A percentile compares a stretch with the other conserved stretches of the same genome.
Conservation (phyloP, 2,113 vertebrate species). For the Isurus oxyrinchus region DNA sequence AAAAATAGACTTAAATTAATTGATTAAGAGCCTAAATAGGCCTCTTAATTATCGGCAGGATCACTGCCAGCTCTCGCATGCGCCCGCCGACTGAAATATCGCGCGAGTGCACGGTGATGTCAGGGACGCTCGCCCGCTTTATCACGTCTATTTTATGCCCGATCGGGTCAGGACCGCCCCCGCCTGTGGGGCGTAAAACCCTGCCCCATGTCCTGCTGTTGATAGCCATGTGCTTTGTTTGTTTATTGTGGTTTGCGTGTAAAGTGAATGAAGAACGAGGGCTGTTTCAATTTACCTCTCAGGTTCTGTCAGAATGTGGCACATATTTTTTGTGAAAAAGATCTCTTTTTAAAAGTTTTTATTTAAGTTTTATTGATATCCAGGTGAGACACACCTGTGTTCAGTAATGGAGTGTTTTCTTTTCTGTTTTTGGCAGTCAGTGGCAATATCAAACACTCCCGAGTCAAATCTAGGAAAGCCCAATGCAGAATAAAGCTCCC, state of each 20-base stretch:
- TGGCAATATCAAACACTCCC: neutral
- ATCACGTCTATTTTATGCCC: no score
- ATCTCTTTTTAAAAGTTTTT: neutral
- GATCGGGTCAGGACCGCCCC: no score
- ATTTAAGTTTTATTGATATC: slow-evolving; percentile 35
- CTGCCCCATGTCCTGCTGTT: neutral
- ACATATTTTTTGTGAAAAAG: neutral
- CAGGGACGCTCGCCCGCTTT: no score
- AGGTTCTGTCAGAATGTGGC: neutral
- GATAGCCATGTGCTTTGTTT: neutral
- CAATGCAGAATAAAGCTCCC: neutral
- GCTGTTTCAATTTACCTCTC: neutral
- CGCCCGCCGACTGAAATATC: no score
- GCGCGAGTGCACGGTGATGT: no score
- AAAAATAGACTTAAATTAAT: no score
- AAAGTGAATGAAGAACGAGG: neutral
- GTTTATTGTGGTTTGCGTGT: neutral
- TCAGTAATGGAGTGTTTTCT: slow-evolving; percentile 13
- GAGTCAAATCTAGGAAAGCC: neutral
- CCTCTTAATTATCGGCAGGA: no score
- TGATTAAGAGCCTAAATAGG: no score
- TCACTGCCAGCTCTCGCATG: no score
- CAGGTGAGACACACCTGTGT: neutral
- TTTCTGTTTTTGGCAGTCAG: slow-evolving; percentile 35
- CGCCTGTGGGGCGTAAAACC: no score